Base-by-base conservation (phyloP, 2,888 invertebrate species). In the Morpho achilles region DNA sequence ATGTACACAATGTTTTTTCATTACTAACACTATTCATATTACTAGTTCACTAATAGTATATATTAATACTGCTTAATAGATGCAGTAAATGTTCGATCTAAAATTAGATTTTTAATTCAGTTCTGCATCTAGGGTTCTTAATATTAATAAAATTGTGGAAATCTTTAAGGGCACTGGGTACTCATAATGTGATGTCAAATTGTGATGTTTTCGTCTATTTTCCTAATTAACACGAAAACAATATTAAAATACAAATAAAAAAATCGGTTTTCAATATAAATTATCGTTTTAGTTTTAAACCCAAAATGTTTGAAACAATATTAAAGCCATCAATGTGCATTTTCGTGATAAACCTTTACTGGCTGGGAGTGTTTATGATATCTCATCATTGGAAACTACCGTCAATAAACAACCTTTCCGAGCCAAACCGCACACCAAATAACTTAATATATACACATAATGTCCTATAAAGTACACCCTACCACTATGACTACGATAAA, bases 401-500 rank as follows among this genome's bases (percentile, higher is more conserved):
- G 32, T 9, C 43, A 32, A 44, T 52, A 46, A 64, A 53, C 56
- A 60, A 59, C 55, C 61, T 62, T 54, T 60, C 52, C 53, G 61
- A 61, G 61, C 67, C 68, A 60, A 65, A 64, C 71, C 73, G 68
- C 71, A 70, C 74, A 72, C 71, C 76, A 22, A 79, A 80, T 80
- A 82, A 81, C 80, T 82, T 85, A 79, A 81, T 85, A 73, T 87
- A 84, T 83, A 87, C 76, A 73, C 48, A 49, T 51, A 41, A 47
- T 23, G 66, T 82, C 54, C 76, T 82, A 78, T 80, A 82, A 84
- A 85, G 74, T 87, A 87, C 77, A 81, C 75, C 82, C 85, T 88
- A 89, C 77, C 64, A 66, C 85, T 87, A 87, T 87, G 87, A 88
- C 89, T 88, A 89, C 75, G 80, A 87, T 87, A 85, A 83, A 88